Evolutionary conservation across 2,113 vertebrate species (phyloP).

Genomic region (Leptobrachium leishanense): DNA sequence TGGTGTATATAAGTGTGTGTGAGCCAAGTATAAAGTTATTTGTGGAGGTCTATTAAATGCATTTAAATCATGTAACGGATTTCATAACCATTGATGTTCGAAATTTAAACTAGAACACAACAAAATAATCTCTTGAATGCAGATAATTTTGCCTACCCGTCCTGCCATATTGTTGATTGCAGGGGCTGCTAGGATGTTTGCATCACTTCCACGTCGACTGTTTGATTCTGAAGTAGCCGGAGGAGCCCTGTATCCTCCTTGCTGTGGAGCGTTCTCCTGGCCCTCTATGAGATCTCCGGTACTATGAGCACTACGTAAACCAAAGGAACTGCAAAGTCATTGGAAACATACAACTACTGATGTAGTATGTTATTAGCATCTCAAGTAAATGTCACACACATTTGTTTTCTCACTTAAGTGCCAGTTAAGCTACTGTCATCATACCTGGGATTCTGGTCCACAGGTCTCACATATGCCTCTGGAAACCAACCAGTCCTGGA

Average conservation of each 20-base stretch:
- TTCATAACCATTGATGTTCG: no score
- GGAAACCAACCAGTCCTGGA: conserved; percentile 94
- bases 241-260: conserved; percentile 57
- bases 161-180: conserved; percentile 5
- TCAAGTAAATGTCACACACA: no score
- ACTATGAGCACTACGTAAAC: conserved; percentile 78
- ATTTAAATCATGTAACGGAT: no score
- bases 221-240: conserved; percentile 57
- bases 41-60: no score
- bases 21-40: no score
- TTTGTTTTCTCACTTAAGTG: no score
- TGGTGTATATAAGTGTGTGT: no score
- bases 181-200: conserved; percentile 21
- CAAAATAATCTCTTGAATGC: no score
- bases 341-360: not conserved
- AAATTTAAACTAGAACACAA: no score
- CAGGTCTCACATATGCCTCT: conserved; percentile 82
- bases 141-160: conserved; percentile 10
- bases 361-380: no score
- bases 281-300: conserved; percentile 79
- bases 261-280: conserved; percentile 59
- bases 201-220: conserved; percentile 59
- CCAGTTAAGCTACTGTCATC: not conserved
- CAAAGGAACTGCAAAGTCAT: conserved; percentile 61
- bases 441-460: conserved; percentile 62